Base-by-base conservation (phyloP, 1,140 invertebrate species). In the Oreohelix idahoensis region DNA sequence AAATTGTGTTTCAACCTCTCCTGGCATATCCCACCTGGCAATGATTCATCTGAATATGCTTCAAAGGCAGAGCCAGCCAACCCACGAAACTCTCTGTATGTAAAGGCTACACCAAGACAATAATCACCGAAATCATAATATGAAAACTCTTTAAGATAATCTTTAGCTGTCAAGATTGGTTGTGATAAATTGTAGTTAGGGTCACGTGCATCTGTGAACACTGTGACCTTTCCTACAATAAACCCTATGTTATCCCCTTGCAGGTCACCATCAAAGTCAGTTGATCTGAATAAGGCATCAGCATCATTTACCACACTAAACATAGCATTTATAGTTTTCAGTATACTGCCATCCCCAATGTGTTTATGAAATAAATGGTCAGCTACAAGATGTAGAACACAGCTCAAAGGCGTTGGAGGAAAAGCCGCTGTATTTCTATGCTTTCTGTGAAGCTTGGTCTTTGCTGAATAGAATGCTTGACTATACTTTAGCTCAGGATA, bases 221-320 rank as follows among this genome's bases (percentile, higher is more conserved):
- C 83, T 0, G 87, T 87, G 0, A 91, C 87, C 20, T 89, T 84
- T 36, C 79, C 83, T n/a, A 89, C 82, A 39, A 83, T 76, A 82
- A 91, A 90, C 0, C 90, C 90, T 32, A 91, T 83, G 35, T 90
- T 90, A 74, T 91, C 89, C 29, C 88, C 88, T n/a, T 70, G 58
- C 11, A 86, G 87, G 71, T 90, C 86, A 8, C 88, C 90, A 86
- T 89, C 79, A 58, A 90, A 91, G 77, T 90, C 89, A 2, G 89
- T 89, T 13, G 79, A 78, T 32, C 89, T 81, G 45, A 91, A 91
- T 35, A 91, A 86, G 39, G 85, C 51, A 81, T 91, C 87, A 51
- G 87, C 88, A 79, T 87, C 84, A 36, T 79, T 84, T 11, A 90
- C 71, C 23, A 84, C 75, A 63, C 82, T 87, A 2, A 86, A 66